A percentile compares a stretch with the other conserved stretches of the same genome.
Evolutionary conservation across 2,888 invertebrate species (phyloP).

Genomic region (Drosophila parthenogenetica): DNA sequence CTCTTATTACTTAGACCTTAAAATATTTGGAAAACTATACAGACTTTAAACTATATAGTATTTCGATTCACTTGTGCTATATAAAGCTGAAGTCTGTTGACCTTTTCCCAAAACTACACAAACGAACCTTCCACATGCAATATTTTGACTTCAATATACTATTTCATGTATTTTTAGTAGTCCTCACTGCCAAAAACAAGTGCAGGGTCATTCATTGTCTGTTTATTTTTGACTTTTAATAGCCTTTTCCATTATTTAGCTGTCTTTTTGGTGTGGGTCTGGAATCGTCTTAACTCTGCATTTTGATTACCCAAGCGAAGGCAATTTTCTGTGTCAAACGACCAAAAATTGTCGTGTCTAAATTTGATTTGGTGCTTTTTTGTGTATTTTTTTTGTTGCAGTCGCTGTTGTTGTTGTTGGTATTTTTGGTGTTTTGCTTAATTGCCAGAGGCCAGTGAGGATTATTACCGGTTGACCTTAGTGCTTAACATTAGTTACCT

Average conservation of each 20-base stretch:
- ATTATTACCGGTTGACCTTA: slow-evolving; percentile 75
- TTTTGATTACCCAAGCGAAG: slow-evolving; percentile 42
- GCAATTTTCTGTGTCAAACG: slow-evolving; percentile 50
- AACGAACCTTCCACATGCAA: no score
- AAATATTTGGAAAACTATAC: no score
- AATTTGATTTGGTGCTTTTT: slow-evolving; percentile 8
- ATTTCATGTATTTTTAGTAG: no score
- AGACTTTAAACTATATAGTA: no score
- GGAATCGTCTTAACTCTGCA: slow-evolving; percentile 9
- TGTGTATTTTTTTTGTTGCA: not conserved
- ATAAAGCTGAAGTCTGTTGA: no score
- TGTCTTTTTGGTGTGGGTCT: not conserved
- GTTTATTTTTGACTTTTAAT: not conserved
- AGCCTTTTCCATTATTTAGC: not conserved
- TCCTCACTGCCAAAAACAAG: not conserved
- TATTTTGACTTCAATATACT: no score
- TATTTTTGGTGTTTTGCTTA: slow-evolving; percentile 41
- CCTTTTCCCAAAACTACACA: no score
- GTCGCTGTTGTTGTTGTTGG: not conserved
- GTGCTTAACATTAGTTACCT: slow-evolving; percentile 59
- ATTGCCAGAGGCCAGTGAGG: slow-evolving; percentile 58
- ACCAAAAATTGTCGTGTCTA: slow-evolving; percentile 39
- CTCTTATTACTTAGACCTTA: no score
- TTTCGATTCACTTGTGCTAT: no score
- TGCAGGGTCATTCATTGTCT: not conserved